These are phyloP conservation scores for Raja brachyura DNA, from an alignment of 2,113 vertebrate genomes.

Conservation along the genomic window DNA sequence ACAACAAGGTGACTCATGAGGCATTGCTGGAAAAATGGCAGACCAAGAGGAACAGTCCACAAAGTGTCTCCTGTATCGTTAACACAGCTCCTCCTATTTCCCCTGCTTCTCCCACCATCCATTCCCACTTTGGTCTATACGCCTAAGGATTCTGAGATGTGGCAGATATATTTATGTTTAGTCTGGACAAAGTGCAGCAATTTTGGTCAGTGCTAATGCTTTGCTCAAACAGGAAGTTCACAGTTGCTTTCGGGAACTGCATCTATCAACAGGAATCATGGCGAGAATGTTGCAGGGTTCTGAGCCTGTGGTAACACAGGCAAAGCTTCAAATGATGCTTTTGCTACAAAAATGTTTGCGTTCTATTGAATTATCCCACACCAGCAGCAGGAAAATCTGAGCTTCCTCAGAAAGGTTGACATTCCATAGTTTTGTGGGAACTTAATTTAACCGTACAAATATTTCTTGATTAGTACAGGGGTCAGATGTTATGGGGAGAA, in stretches of 20 bases:
- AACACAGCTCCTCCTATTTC: background rate
- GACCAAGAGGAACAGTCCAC: background rate
- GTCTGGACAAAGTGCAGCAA: background rate
- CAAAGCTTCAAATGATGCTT: constrained; percentile 1
- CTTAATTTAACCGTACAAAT: background rate
- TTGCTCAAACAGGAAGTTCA: background rate
- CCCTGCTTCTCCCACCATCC: background rate
- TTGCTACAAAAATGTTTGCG: background rate
- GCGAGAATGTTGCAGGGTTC: background rate
- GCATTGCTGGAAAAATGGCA: background rate
- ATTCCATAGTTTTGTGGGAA: background rate
- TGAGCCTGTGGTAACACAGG: background rate
- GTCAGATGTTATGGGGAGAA: no score
- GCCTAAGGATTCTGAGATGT: background rate
- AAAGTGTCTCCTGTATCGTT: background rate
- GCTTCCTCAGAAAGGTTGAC: background rate
- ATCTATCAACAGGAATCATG: background rate
- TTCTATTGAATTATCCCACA: background rate
- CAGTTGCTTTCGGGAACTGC: background rate
- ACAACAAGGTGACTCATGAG: background rate
- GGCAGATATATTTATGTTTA: background rate
- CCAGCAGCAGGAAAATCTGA: background rate
- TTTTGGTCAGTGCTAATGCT: background rate
- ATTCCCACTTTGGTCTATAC: background rate
- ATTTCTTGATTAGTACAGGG: background rate